Conservation (phyloP, 2,797 vertebrate species). For the Salarias fasciatus region DNA sequence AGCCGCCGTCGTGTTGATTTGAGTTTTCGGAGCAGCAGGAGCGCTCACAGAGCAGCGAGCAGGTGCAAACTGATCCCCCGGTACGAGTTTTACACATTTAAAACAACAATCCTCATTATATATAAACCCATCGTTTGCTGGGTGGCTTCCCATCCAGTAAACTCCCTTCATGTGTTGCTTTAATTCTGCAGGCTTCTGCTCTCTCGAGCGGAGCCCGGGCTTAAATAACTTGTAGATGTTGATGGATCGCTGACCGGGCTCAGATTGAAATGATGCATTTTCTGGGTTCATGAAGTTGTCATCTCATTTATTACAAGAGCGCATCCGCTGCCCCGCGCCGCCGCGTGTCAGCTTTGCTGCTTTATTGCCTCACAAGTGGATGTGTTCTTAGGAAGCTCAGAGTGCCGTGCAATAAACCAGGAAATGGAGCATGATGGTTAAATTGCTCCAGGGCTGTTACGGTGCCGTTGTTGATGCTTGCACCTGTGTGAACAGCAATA, state of each 20-base stretch:
- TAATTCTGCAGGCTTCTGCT: constrained; percentile 15
- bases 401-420: constrained; percentile 17
- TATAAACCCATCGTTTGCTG: constrained; percentile 3
- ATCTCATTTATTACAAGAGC: background rate
- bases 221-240: constrained; percentile 7
- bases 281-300: constrained; percentile 1
- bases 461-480: background rate
- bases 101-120: constrained; percentile 16
- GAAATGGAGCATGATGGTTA: constrained; percentile 27
- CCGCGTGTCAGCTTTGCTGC: background rate
- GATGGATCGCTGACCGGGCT: constrained; percentile 1
- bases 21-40: constrained; percentile 27
- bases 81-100: background rate
- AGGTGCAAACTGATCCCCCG: constrained; percentile 26
- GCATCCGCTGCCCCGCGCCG: background rate
- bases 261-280: background rate
- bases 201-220: background rate
- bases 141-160: constrained; percentile 52
- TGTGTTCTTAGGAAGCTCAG: constrained; percentile 13
- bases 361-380: constrained; percentile 10
- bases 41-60: constrained; percentile 6
- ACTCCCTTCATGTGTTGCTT: constrained; percentile 37
- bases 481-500: constrained; percentile 3
- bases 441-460: background rate
- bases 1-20: constrained; percentile 1